phyloP scores from a whole-genome alignment of 37 sponge, comb jelly and placozoan species.

The Amphimedon queenslandica region DNA sequence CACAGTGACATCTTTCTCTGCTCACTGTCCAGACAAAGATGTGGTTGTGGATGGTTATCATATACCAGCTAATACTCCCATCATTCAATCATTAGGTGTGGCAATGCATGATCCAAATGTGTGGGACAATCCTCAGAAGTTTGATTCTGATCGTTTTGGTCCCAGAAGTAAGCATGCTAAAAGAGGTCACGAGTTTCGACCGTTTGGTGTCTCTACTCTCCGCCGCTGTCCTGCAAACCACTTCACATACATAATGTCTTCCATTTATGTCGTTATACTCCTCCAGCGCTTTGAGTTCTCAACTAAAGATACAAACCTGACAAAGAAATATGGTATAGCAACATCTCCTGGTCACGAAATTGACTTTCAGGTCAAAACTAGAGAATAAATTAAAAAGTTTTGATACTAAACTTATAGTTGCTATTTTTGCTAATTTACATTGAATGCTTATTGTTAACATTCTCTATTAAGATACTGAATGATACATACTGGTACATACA shows the following conservation, averaged over 20 bases:
- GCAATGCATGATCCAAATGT: slow-evolving; percentile 15
- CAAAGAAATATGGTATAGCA: slow-evolving; percentile 20
- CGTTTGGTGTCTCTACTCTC: slow-evolving; percentile 37
- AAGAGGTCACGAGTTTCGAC: slow-evolving; percentile 31
- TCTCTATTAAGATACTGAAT: too few species aligned
- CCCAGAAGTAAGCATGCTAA: slow-evolving; percentile 23
- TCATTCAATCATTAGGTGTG: slow-evolving; percentile 38
- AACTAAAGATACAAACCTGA: background rate
- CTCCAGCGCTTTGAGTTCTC: slow-evolving; percentile 16
- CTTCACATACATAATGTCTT: slow-evolving; percentile 28
- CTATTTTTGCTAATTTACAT: too few species aligned
- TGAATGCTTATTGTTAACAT: too few species aligned
- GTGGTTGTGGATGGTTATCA: slow-evolving; percentile 16
- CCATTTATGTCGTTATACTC: slow-evolving; percentile 18
- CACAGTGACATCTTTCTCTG: slow-evolving; percentile 4
- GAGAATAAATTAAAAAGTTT: too few species aligned
- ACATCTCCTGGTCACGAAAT: too few species aligned
- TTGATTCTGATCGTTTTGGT: slow-evolving; percentile 40
- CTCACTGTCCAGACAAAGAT: slow-evolving; percentile 25
- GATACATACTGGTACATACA: too few species aligned
- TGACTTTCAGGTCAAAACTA: too few species aligned
- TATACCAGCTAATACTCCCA: slow-evolving; percentile 41
- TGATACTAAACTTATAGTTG: too few species aligned
- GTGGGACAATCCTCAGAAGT: slow-evolving; percentile 23
- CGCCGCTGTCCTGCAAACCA: slow-evolving; percentile 46